Conservation (phyloP, 2,797 vertebrate genomes). For the Macroramphosus scolopax region DNA sequence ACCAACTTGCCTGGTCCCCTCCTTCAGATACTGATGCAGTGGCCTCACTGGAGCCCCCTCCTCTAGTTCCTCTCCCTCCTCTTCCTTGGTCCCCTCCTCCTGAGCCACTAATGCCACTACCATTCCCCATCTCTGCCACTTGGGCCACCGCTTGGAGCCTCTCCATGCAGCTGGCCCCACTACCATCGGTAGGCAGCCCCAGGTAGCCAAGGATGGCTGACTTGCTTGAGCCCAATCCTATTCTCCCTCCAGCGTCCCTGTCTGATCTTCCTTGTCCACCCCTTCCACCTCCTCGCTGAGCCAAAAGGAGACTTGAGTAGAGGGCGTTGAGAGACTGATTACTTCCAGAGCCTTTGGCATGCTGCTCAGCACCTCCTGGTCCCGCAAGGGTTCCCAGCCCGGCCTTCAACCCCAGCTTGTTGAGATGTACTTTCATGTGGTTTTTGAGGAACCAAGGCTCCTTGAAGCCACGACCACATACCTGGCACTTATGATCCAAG, state of each 20-base stretch:
- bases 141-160: conserved; percentile 85
- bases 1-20: conserved; percentile 80
- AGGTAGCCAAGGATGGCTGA: conserved; percentile 84
- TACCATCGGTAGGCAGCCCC: conserved; percentile 78
- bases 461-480: conserved; percentile 93
- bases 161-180: conserved; percentile 83
- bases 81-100: no score
- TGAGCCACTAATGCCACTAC: conserved; percentile 31
- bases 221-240: conserved; percentile 69
- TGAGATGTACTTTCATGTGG: conserved; percentile 96
- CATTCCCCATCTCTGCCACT: conserved; percentile 79
- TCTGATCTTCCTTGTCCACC: conserved; percentile 59
- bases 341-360: conserved; percentile 69
- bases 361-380: conserved; percentile 67
- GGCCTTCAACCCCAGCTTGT: conserved; percentile 86
- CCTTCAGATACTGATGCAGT: conserved; percentile 46
- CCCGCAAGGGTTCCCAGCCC: conserved; percentile 67
- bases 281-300: conserved; percentile 68
- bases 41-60: conserved; percentile 43
- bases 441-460: conserved; percentile 97
- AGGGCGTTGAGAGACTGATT: conserved; percentile 84
- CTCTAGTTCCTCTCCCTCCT: conserved; percentile 52
- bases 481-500: conserved; percentile 91
- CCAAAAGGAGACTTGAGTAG: conserved; percentile 86
- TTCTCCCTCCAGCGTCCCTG: conserved; percentile 45